phyloP scores from a whole-genome alignment of 2,797 vertebrate genomes.

The Intellagama lesueurii region DNA sequence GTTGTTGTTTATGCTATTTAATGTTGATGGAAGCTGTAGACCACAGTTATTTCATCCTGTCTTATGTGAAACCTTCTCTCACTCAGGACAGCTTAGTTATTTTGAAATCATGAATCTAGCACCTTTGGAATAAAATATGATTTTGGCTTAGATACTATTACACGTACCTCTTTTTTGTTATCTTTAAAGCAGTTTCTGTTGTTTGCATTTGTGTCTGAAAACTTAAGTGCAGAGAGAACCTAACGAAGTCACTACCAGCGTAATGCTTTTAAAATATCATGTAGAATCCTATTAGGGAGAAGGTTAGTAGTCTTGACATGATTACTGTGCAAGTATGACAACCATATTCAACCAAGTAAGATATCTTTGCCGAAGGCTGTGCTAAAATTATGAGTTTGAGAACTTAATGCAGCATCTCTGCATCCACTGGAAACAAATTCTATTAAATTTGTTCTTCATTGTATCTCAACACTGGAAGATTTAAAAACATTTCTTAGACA shows the following conservation, averaged over 20 bases:
- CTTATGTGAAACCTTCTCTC: not conserved
- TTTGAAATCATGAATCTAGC: conserved; percentile 24
- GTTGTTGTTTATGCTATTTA: too few relatives aligned
- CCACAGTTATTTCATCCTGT: not conserved
- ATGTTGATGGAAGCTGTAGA: not conserved
- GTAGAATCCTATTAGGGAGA: conserved; percentile 38
- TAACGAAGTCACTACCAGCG: fast-evolving
- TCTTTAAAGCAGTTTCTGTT: not conserved
- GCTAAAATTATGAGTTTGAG: not conserved
- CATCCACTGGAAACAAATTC: not conserved
- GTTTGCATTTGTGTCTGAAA: not conserved
- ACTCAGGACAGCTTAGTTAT: not conserved
- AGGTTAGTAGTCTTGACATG: conserved; percentile 50
- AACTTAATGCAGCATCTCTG: not conserved
- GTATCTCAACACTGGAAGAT: not conserved
- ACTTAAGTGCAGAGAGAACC: not conserved
- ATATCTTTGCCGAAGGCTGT: conserved; percentile 12
- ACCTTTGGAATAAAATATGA: not conserved
- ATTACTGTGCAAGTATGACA: conserved; percentile 43
- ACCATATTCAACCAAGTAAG: too few relatives aligned
- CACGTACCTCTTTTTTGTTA: fast-evolving
- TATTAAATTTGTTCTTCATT: not conserved
- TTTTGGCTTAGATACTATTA: not conserved
- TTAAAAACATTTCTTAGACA: conserved; percentile 11
- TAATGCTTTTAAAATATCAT: conserved; percentile 44